A percentile compares a stretch with the other conserved stretches of the same genome.
These are phyloP conservation scores for Ondatra zibethicus DNA, from an alignment of 2,113 vertebrate species.

Conservation along the genomic window DNA sequence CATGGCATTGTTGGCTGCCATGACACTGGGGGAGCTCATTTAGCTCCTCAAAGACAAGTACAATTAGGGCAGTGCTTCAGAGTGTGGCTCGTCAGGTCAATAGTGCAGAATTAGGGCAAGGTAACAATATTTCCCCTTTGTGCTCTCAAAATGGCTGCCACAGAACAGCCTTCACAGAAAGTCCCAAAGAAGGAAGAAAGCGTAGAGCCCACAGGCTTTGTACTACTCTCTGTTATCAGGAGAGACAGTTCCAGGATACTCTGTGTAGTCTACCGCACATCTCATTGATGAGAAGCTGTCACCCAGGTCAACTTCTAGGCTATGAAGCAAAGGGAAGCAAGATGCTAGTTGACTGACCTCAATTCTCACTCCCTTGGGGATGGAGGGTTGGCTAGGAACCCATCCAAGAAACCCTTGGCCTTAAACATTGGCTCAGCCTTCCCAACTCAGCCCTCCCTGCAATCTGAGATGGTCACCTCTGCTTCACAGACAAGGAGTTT, in stretches of 20 bases:
- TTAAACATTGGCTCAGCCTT: background rate
- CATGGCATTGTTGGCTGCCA: too few relatives aligned
- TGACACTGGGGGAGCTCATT: background rate
- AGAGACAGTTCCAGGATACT: background rate
- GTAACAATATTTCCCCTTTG: background rate
- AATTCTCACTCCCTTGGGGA: background rate
- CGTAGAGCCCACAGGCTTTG: fast-evolving
- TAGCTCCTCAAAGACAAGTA: background rate
- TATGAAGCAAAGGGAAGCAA: background rate
- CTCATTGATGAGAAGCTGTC: background rate
- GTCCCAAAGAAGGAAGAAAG: background rate
- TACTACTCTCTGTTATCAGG: background rate
- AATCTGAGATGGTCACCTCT: background rate
- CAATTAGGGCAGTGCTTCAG: background rate
- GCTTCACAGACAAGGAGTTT: background rate
- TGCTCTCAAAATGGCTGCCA: background rate
- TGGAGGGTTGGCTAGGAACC: background rate
- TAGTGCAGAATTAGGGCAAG: background rate
- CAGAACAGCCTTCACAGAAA: background rate
- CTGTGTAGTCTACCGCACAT: too few relatives aligned
- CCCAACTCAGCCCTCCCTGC: background rate
- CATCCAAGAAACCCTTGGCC: background rate
- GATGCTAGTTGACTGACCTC: background rate
- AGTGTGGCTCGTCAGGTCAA: background rate
- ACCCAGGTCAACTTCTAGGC: background rate